These are phyloP conservation scores for Limnodromus scolopaceus DNA, from an alignment of 2,797 vertebrate genomes.

Conservation along the genomic window DNA sequence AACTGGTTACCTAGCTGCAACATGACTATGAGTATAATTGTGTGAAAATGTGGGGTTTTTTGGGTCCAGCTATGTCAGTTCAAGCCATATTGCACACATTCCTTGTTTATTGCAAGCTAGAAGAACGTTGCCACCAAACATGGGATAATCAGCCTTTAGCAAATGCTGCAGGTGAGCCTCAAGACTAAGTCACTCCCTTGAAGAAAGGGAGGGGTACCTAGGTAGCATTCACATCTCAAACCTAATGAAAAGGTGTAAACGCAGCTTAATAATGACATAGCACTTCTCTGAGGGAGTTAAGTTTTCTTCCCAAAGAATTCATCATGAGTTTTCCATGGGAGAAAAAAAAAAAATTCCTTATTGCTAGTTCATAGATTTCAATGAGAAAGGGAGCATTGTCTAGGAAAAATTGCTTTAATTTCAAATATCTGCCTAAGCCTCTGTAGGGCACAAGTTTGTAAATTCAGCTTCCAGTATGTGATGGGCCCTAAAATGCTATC, in stretches of 20 bases:
- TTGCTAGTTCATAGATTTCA: background rate
- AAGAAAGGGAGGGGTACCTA: background rate
- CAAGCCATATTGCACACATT: background rate
- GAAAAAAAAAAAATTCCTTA: background rate
- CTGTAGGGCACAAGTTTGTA: background rate
- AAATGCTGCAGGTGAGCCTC: background rate
- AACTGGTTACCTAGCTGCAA: background rate
- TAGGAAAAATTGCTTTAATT: constrained; percentile 7
- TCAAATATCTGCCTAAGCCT: background rate
- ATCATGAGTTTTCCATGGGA: background rate
- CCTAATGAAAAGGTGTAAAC: background rate
- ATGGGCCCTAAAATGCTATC: background rate
- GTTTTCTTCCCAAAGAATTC: background rate
- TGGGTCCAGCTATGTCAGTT: background rate
- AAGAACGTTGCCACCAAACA: background rate
- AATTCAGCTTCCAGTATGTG: background rate
- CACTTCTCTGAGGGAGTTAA: background rate
- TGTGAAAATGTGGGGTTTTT: background rate
- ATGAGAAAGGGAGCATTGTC: background rate
- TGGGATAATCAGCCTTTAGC: background rate
- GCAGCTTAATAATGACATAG: background rate
- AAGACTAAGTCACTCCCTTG: background rate
- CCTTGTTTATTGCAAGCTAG: background rate
- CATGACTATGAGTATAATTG: background rate
- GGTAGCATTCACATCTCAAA: background rate